Evolutionary conservation across 2,113 vertebrate species (phyloP).

Genomic region (Coryphaenoides rupestris): DNA sequence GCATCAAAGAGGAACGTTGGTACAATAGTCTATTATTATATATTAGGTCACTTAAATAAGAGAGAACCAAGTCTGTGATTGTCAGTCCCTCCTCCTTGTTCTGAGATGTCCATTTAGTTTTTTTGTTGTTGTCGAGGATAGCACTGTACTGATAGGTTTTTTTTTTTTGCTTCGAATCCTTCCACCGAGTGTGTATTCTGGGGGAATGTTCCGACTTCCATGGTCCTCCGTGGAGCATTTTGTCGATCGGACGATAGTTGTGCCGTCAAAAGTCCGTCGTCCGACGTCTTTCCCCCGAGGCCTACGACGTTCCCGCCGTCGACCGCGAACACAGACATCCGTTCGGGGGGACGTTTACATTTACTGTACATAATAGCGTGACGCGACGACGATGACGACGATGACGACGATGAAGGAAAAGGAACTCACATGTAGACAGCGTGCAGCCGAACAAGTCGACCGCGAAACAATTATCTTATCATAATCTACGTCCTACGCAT

Average conservation of each 20-base stretch:
- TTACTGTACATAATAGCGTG: no score
- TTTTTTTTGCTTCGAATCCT: background rate
- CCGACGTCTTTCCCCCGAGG: background rate
- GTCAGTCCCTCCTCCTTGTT: conserved; percentile 62
- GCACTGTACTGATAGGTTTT: conserved; percentile 9
- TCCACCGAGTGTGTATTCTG: conserved; percentile 6
- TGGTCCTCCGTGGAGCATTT: background rate
- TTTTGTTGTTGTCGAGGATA: conserved; percentile 10
- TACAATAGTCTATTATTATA: conserved; percentile 61
- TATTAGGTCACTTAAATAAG: conserved; percentile 70
- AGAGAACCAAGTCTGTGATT: conserved; percentile 69
- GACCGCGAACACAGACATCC: background rate
- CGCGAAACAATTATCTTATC: background rate
- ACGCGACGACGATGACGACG: no score
- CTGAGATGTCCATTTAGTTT: conserved; percentile 42
- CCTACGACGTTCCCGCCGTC: no score
- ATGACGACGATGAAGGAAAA: no score
- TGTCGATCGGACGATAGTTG: conserved; percentile 3
- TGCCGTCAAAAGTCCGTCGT: conserved; percentile 31
- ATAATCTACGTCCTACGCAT: conserved; percentile 26
- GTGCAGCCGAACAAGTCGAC: conserved; percentile 37
- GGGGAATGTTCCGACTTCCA: background rate
- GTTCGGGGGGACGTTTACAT: conserved; percentile 27
- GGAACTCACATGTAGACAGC: conserved; percentile 24
- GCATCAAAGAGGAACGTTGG: conserved; percentile 65